A percentile compares a stretch with the other conserved stretches of the same genome.
phyloP scores from a whole-genome alignment of 2,797 vertebrate species.

The Acanthornis magna region DNA sequence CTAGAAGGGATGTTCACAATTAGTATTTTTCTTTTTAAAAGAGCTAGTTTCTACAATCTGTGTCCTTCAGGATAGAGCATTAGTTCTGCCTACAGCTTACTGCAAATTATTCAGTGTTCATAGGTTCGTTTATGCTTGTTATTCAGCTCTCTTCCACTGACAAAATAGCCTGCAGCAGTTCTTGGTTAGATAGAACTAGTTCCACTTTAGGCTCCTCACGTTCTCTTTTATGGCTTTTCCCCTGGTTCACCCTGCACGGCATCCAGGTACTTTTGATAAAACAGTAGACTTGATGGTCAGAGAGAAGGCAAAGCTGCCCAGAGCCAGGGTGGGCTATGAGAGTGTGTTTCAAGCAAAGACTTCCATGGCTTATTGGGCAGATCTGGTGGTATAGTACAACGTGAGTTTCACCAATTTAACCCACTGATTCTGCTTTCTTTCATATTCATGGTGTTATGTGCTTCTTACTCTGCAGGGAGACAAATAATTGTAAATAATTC shows the following conservation, averaged over 20 bases:
- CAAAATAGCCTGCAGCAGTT: conserved; percentile 41
- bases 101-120: conserved; percentile 42
- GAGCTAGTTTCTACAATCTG: not conserved
- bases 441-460: not conserved
- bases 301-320: not conserved
- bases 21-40: conserved; percentile 26
- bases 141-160: conserved; percentile 36
- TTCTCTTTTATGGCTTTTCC: not conserved
- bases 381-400: not conserved
- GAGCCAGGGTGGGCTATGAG: not conserved
- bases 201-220: not conserved
- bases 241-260: not conserved
- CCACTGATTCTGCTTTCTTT: not conserved
- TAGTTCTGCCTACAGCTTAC: conserved; percentile 34
- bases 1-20: not conserved
- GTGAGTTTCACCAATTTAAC: not conserved
- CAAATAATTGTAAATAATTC: not conserved
- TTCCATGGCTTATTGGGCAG: not conserved
- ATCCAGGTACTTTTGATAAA: not conserved
- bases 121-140: conserved; percentile 44
- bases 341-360: not conserved
- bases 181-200: conserved; percentile 43
- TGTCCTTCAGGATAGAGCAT: conserved; percentile 25
- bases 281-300: not conserved
- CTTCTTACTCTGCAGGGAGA: not conserved